Conservation (phyloP, 2,797 vertebrate species). For the Acrossocheilus fasciatus region DNA sequence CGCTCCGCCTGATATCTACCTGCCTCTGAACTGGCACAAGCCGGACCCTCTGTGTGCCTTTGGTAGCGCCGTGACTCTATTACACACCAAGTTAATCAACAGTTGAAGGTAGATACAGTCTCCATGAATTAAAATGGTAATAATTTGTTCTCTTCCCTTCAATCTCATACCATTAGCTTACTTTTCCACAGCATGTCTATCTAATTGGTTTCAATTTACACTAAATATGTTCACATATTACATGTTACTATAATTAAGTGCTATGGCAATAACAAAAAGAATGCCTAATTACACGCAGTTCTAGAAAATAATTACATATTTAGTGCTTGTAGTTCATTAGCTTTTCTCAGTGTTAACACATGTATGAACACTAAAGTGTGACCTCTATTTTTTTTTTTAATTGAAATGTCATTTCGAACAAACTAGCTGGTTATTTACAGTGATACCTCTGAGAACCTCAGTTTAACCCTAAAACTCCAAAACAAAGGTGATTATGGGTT, state of each 20-base stretch:
- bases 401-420: slow-evolving; percentile 13
- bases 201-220: slow-evolving; percentile 42
- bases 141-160: slow-evolving; percentile 21
- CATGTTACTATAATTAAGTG: slow-evolving; percentile 34
- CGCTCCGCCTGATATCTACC: slow-evolving; percentile 32
- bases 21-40: slow-evolving; percentile 37
- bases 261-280: slow-evolving; percentile 36
- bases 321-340: slow-evolving; percentile 37
- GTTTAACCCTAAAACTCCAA: slow-evolving; percentile 17
- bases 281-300: slow-evolving; percentile 29
- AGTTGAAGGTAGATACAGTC: neutral
- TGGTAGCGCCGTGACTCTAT: neutral
- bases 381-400: neutral
- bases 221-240: slow-evolving; percentile 34
- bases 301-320: slow-evolving; percentile 44
- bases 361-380: slow-evolving; percentile 28
- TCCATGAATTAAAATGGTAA: slow-evolving; percentile 10
- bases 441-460: neutral
- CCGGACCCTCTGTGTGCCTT: slow-evolving; percentile 11
- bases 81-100: slow-evolving; percentile 17
- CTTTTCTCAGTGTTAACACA: slow-evolving; percentile 17
- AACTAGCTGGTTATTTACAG: neutral
- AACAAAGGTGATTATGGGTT: neutral
- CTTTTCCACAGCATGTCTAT: slow-evolving; percentile 19
- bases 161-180: slow-evolving; percentile 16